phyloP scores from a whole-genome alignment of 1,140 invertebrate species.

The Sarcophaga peregrina region DNA sequence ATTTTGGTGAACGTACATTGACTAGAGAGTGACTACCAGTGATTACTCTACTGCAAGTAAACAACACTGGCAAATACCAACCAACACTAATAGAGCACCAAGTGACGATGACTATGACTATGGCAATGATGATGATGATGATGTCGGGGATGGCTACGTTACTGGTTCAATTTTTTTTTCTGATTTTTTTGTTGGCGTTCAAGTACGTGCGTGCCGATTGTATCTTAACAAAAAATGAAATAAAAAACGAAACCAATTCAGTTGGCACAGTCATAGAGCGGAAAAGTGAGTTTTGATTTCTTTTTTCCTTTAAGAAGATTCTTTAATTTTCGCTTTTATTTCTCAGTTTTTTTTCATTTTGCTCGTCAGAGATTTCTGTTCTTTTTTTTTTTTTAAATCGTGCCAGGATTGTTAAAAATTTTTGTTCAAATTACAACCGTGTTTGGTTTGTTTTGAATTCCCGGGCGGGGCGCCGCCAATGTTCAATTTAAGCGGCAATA shows the following conservation, averaged over 20 bases:
- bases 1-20: not conserved
- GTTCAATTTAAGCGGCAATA: slow-evolving; percentile 40
- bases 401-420: slow-evolving; percentile 31
- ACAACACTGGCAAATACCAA: not conserved
- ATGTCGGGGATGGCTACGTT: not conserved
- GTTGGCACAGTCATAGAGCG: slow-evolving; percentile 3
- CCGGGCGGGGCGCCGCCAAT: slow-evolving; percentile 49
- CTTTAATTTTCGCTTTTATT: slow-evolving; percentile 6
- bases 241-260: not conserved
- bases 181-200: not conserved
- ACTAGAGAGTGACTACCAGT: slow-evolving; percentile 15
- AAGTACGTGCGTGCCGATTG: slow-evolving; percentile 20
- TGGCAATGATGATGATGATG: not conserved
- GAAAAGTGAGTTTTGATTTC: slow-evolving; percentile 8
- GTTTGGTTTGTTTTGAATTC: slow-evolving; percentile 29
- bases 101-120: slow-evolving; percentile 10
- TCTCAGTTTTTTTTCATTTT: not conserved
- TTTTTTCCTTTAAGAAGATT: not conserved
- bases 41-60: not conserved
- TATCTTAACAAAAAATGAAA: not conserved
- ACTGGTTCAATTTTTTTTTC: slow-evolving; percentile 5
- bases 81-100: not conserved
- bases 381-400: slow-evolving; percentile 3
- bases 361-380: too few relatives aligned
- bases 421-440: slow-evolving; percentile 9